Evolutionary conservation across 2,888 invertebrate genomes (phyloP), one percentile per base, ranked within the genome.

Genomic region (Drosophila rubida): DNA sequence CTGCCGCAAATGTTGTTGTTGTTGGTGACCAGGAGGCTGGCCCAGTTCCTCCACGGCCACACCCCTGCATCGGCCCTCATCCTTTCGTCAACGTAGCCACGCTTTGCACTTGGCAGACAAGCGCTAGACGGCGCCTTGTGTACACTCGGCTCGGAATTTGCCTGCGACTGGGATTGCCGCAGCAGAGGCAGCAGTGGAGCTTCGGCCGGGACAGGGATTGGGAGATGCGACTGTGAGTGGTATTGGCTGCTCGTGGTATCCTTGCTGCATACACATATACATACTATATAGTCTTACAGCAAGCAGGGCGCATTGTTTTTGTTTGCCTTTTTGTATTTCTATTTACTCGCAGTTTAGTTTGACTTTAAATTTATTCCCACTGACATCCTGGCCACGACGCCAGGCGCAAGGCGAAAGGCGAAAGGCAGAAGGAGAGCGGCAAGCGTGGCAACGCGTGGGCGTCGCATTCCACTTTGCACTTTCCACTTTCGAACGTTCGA

Each of bases 341-440:
- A 88, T 88, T 88, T 87, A 70, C 80, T 83, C 78, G 77, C 87
- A 81, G 87, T 87, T 88, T 85, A 87, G 85, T 85, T 87, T 87
- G 86, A 82, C 77, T 86, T 89, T 87, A 84, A 87, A 87, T 82
- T 84, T 86, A 84, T 87, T 84, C 86, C 77, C 75, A 66, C 65
- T 59, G 69, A 59, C 79, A 64, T 81, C 68, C 78, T 69, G 54
- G 76, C 69, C 51, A 39, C 16, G 57, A 8, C 25, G 19, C 19
- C 1, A 19, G 19, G 19, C 19, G 19, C 19, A 19, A 19, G 22
- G 42, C 13, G 14, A 37, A 39, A 16, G 25, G 19, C 9, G 35
- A 48, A 14, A 13, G 39, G 49, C 2, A 30, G 9, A 25, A 39
- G 27, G 14, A 14, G 27, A 25, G 13, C 39, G 35, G 32, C 41